These are phyloP conservation scores for Sebastes fasciatus DNA, from an alignment of 2,113 vertebrate genomes.

Conservation along the genomic window DNA sequence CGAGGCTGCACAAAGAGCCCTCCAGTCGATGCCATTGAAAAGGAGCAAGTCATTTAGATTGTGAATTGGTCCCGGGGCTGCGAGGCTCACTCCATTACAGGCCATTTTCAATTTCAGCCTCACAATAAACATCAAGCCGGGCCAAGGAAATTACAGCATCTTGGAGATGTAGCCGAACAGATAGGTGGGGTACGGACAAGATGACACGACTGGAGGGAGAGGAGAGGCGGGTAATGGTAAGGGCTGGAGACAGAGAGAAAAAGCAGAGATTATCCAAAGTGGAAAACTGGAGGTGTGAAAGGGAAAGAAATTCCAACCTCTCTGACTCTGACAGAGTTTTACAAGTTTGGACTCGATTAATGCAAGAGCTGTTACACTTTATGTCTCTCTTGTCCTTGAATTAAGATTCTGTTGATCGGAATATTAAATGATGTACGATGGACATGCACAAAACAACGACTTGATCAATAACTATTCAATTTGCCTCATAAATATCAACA, in stretches of 20 bases:
- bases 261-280: conserved; percentile 61
- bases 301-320: conserved; percentile 44
- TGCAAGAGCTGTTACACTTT: background rate
- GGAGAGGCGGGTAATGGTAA: conserved; percentile 73
- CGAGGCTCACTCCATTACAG: conserved; percentile 99
- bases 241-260: conserved; percentile 42
- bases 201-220: conserved; percentile 95
- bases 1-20: conserved; percentile 98
- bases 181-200: conserved; percentile 96
- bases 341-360: background rate
- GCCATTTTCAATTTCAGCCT: conserved; percentile 99
- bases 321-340: conserved; percentile 8
- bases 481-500: conserved; percentile 9
- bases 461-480: background rate
- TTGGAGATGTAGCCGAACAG: conserved; percentile 98
- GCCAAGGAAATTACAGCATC: conserved; percentile 99
- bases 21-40: conserved; percentile 99
- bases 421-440: background rate
- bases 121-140: conserved; percentile 99
- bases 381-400: background rate
- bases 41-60: conserved; percentile 99
- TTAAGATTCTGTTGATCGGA: background rate
- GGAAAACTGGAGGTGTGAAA: conserved; percentile 45
- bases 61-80: conserved; percentile 98
- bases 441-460: background rate